Evolutionary conservation across 2,113 vertebrate species (phyloP).

Genomic region (Poeciliopsis turrubarensis): DNA sequence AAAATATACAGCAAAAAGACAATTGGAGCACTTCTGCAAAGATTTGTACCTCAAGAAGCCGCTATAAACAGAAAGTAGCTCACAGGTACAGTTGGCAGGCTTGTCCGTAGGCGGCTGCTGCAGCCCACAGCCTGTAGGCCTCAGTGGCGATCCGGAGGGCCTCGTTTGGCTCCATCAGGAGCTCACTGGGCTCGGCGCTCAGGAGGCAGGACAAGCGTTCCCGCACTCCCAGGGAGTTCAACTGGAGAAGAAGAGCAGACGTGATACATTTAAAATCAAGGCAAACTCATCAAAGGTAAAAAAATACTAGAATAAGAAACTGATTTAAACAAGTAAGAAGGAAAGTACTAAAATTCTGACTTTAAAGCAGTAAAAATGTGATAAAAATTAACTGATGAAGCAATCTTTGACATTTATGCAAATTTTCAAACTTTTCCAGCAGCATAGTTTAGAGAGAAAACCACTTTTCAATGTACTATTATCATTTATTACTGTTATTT

Average conservation of each 20-base stretch:
- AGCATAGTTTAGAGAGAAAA: too few species aligned
- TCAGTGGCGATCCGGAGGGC: constrained; percentile 84
- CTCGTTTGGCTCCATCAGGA: constrained; percentile 84
- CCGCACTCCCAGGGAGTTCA: constrained; percentile 82
- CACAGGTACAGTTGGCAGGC: constrained; percentile 89
- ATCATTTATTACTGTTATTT: too few species aligned
- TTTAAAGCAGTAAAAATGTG: not conserved
- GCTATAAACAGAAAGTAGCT: constrained; percentile 5
- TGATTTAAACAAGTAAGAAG: not conserved
- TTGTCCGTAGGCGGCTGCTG: constrained; percentile 89
- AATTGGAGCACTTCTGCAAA: not conserved
- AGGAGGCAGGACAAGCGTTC: constrained; percentile 86
- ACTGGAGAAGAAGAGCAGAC: constrained; percentile 56
- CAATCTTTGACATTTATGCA: too few species aligned
- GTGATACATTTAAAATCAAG: not conserved
- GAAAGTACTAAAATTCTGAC: not conserved
- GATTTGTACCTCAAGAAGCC: not conserved
- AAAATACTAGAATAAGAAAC: not conserved
- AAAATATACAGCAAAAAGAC: not conserved
- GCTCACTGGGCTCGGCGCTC: constrained; percentile 84
- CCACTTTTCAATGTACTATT: too few species aligned
- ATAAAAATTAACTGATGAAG: not conserved
- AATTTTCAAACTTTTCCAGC: too few species aligned
- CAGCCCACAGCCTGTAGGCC: constrained; percentile 89
- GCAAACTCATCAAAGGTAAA: not conserved